Conservation (phyloP, 2,113 vertebrate genomes). For the Antechinus flavipes region DNA sequence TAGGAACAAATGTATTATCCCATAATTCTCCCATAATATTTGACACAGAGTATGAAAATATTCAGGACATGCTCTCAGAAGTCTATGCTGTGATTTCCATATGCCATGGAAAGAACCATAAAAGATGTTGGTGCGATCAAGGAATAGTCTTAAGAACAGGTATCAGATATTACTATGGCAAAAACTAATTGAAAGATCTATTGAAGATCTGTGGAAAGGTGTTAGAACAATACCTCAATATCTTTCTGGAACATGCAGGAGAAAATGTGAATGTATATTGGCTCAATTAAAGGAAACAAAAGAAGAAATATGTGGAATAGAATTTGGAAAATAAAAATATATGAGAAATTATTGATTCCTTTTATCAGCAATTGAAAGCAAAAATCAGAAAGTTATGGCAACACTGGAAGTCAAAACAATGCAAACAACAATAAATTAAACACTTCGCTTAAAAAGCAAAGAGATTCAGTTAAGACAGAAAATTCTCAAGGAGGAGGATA, state of each 20-base stretch:
- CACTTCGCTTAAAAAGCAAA: neutral
- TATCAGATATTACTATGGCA: neutral
- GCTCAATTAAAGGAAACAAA: neutral
- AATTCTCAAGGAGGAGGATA: neutral
- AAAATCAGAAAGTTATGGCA: neutral
- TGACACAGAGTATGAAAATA: neutral
- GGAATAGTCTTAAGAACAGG: neutral
- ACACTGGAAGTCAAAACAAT: neutral
- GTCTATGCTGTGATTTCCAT: neutral
- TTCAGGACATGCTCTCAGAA: neutral
- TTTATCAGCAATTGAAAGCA: neutral
- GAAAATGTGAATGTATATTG: neutral
- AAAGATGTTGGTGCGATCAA: neutral
- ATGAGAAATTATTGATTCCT: neutral
- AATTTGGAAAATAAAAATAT: neutral
- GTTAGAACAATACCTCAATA: neutral
- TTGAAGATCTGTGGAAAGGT: neutral
- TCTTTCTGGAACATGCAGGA: neutral
- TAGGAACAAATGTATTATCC: neutral
- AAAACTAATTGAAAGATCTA: neutral
- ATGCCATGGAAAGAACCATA: neutral
- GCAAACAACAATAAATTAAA: neutral
- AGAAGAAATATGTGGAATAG: neutral
- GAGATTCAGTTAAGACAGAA: neutral
- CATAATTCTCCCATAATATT: neutral